These are phyloP conservation scores for Lepidostoma basale DNA, from an alignment of 1,140 invertebrate species.

Conservation along the genomic window DNA sequence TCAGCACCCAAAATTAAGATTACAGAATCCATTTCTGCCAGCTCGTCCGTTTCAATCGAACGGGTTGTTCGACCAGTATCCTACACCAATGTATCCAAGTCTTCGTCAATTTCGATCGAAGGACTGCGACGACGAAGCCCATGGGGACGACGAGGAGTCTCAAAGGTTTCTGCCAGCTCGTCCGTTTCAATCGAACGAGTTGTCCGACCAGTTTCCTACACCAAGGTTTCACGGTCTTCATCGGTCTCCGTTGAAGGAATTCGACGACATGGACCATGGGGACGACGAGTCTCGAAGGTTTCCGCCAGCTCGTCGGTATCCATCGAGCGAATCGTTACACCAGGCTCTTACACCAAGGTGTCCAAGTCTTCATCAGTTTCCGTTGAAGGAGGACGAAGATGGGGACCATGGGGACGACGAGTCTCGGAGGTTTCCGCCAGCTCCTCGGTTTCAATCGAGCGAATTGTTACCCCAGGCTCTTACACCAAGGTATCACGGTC, in stretches of 20 bases:
- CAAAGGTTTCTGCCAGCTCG: not conserved
- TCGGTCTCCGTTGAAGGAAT: constrained; percentile 1
- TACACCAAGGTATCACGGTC: too few species aligned
- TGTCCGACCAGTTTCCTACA: not conserved
- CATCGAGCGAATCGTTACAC: too few species aligned
- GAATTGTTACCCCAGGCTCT: too few species aligned
- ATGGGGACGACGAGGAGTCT: constrained; percentile 1
- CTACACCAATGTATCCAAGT: not conserved
- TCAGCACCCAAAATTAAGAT: not conserved
- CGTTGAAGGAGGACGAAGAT: too few species aligned
- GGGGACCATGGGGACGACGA: too few species aligned
- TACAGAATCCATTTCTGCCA: not conserved
- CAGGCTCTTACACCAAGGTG: too few species aligned
- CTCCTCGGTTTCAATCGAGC: too few species aligned
- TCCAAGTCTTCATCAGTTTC: too few species aligned
- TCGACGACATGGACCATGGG: not conserved
- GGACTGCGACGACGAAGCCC: not conserved
- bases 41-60: constrained; percentile 12
- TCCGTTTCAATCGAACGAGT: constrained; percentile 4
- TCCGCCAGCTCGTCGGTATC: not conserved
- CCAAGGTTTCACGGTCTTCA: constrained; percentile 3
- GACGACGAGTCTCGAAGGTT: too few species aligned
- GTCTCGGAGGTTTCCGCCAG: too few species aligned
- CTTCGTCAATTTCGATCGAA: not conserved
- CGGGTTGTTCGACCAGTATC: not conserved